These are phyloP conservation scores for Fregata magnificens DNA, from an alignment of 2,113 vertebrate species.

Conservation along the genomic window DNA sequence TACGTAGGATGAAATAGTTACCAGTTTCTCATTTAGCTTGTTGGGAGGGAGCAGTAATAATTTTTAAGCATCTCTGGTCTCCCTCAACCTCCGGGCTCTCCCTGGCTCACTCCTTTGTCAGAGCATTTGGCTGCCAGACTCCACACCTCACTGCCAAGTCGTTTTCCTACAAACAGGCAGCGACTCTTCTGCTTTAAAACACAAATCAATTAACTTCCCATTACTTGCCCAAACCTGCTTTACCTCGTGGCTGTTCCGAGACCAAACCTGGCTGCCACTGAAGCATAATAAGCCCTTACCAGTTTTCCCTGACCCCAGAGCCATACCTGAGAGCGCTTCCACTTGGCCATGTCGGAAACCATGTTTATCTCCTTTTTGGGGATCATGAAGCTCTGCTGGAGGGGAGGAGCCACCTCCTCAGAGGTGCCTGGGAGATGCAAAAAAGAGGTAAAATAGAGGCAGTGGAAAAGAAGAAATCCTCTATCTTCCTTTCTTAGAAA, in stretches of 20 bases:
- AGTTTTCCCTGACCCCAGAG: neutral
- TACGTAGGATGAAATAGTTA: neutral
- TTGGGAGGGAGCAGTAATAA: neutral
- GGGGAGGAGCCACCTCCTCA: slow-evolving; percentile 75
- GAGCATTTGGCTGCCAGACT: neutral
- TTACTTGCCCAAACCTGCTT: neutral
- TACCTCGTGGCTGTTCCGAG: neutral
- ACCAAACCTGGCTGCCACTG: neutral
- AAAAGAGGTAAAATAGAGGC: neutral
- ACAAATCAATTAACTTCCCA: neutral
- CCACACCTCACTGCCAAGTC: neutral
- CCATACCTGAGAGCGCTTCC: slow-evolving; percentile 92
- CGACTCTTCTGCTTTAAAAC: neutral
- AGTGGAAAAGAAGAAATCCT: neutral
- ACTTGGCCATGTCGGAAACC: slow-evolving; percentile 95
- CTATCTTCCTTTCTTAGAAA: neutral
- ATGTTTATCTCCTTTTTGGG: slow-evolving; percentile 95
- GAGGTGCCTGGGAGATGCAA: slow-evolving; percentile 71
- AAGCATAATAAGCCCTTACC: neutral
- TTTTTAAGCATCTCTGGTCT: neutral
- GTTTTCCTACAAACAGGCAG: neutral
- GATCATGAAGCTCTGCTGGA: slow-evolving; percentile 79
- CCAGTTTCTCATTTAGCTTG: neutral
- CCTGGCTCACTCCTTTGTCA: neutral
- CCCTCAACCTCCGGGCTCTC: neutral